Conservation (phyloP, 1,140 invertebrate genomes). For the Aphelinus certus region DNA sequence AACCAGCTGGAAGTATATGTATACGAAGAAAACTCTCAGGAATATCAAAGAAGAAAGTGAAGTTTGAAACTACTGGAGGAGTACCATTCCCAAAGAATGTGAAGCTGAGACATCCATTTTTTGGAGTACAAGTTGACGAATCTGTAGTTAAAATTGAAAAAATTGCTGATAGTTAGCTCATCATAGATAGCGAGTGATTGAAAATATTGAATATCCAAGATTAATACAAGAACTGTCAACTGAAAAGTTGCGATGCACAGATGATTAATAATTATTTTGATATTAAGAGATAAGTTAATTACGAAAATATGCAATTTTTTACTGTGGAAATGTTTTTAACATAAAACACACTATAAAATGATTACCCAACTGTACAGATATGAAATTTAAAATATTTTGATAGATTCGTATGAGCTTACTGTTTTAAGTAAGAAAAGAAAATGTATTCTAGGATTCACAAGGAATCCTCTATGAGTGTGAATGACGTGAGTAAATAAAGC, state of each 20-base stretch:
- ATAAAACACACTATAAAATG: not conserved
- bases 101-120: constrained; percentile 52
- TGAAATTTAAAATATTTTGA: not conserved
- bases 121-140: constrained; percentile 42
- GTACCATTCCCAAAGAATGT: constrained; percentile 52
- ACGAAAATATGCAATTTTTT: no score
- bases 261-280: no score
- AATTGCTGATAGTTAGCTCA: no score
- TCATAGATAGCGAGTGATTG: not conserved
- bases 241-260: not conserved
- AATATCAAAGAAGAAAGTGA: constrained; percentile 25
- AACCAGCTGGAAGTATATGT: constrained; percentile 45
- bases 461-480: no score
- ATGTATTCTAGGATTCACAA: no score
- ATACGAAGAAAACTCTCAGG: constrained; percentile 51
- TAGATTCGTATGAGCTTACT: not conserved
- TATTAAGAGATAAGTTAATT: no score
- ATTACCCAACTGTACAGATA: no score
- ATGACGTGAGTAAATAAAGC: no score
- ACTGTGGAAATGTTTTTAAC: not conserved
- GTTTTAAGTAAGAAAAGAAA: constrained; percentile 16
- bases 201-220: not conserved
- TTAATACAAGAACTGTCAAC: not conserved
- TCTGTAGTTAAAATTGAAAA: constrained; percentile 7
- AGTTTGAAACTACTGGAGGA: constrained; percentile 8